Base-by-base conservation (phyloP, 2,113 vertebrate species). In the Odobenus rosmarus region DNA sequence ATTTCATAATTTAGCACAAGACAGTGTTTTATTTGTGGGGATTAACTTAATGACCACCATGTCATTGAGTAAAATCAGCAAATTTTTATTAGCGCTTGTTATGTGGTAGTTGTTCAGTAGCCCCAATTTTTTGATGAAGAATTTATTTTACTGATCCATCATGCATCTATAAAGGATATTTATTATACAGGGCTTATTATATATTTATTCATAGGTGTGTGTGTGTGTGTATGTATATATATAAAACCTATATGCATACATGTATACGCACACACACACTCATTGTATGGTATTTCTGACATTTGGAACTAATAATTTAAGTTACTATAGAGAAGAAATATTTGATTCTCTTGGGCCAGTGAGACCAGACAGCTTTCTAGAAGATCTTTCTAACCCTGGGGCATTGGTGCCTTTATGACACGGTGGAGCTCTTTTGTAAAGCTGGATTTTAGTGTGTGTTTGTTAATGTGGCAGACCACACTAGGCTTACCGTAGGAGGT, bases 1-100 rank as follows among this genome's bases (percentile, higher is more conserved):
- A 88, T 81, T 93, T 88, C 57, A 26, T 90, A 64, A 85, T 87
- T 87, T 94, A 94, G 88, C 51, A 61, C 51, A 64, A 79, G 61
- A 62, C 16, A 3, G 39, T 53, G 14, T 88, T 94, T 87, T 85
- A 42, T 86, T 83, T 83, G 55, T 64, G 57, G 69, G 86, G 55
- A 90, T 95, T 72, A 53, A 57, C 89, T 69, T 57, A 74, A 94
- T 77, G 69, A 80, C 19, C 31, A 36, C 49, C 18, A 83, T 62
- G 19, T 18, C 81, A 69, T 69, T 72, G 72, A 89, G 49, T 94
- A 88, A 95, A 92, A 72, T 76, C 55, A 51, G 49, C 31, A 62
- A 79, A 12, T 33, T 26, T 13, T 72, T 90, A 18, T 39, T 82
- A 13, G 31, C 4, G 5, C 42, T 76, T 88, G 23, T 86, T 31